Percentiles rank a stretch among this genome's conserved stretches.
phyloP scores from a whole-genome alignment of 2,888 invertebrate species.

The Epinotia nisella region DNA sequence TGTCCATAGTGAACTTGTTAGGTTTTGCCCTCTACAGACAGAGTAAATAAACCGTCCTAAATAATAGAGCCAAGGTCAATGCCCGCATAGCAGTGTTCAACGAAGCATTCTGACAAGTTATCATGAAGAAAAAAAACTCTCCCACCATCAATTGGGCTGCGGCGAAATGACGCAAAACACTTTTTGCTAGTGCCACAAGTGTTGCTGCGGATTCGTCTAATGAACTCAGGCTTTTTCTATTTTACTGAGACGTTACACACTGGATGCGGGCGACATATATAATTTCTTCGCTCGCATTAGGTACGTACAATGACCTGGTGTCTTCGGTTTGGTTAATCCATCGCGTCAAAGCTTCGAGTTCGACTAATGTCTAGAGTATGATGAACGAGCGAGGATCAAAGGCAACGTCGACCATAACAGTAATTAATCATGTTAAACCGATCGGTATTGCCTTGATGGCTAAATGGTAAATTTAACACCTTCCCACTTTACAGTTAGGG shows the following conservation, averaged over 20 bases:
- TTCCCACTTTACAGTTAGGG: slow-evolving; percentile 6
- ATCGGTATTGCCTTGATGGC: background rate
- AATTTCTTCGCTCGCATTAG: slow-evolving; percentile 60
- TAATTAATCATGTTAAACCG: slow-evolving; percentile 40
- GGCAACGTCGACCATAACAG: slow-evolving; percentile 21
- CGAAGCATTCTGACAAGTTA: slow-evolving; percentile 75
- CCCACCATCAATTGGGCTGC: slow-evolving; percentile 63
- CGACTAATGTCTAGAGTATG: slow-evolving; percentile 38
- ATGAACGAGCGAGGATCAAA: slow-evolving; percentile 42
- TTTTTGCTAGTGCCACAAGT: slow-evolving; percentile 69
- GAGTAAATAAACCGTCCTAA: slow-evolving; percentile 61
- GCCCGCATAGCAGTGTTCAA: slow-evolving; percentile 67
- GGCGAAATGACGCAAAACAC: slow-evolving; percentile 73
- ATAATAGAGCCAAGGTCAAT: slow-evolving; percentile 78
- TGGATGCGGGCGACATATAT: slow-evolving; percentile 65
- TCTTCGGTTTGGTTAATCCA: slow-evolving; percentile 55
- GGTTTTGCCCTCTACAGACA: slow-evolving; percentile 16
- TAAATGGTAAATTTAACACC: slow-evolving; percentile 18
- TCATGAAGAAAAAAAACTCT: slow-evolving; percentile 72
- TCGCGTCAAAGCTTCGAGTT: slow-evolving; percentile 46
- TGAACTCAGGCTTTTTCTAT: slow-evolving; percentile 63
- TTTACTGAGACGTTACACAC: slow-evolving; percentile 61
- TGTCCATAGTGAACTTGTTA: background rate
- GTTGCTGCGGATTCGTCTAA: slow-evolving; percentile 66
- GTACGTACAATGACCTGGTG: slow-evolving; percentile 68